A percentile compares a stretch with the other conserved stretches of the same genome.
These are phyloP conservation scores for Hiodon alosoides DNA, from an alignment of 2,113 vertebrate species.

Conservation along the genomic window DNA sequence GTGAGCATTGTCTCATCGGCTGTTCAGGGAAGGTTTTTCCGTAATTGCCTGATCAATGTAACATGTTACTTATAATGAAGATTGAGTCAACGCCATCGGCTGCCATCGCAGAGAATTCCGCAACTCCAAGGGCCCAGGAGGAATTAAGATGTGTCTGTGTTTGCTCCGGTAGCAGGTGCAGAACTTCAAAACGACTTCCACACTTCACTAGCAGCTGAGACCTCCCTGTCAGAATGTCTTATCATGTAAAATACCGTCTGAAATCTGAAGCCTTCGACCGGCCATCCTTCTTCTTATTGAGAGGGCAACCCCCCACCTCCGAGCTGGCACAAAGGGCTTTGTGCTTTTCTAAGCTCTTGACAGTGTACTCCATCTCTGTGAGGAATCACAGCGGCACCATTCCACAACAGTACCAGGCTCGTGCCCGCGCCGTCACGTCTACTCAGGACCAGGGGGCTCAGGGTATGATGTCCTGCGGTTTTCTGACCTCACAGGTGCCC, in stretches of 20 bases:
- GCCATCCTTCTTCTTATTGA: slow-evolving; percentile 19
- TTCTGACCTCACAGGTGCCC: background rate
- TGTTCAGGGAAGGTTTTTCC: background rate
- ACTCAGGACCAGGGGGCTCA: background rate
- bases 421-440: background rate
- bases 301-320: background rate
- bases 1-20: background rate
- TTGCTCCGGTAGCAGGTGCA: background rate
- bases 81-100: slow-evolving; percentile 4
- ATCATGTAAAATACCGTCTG: slow-evolving; percentile 11
- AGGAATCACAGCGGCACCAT: slow-evolving; percentile 53
- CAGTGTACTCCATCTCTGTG: slow-evolving; percentile 46
- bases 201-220: background rate
- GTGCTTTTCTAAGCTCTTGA: slow-evolving; percentile 21
- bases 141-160: slow-evolving; percentile 19
- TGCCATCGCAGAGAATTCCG: background rate
- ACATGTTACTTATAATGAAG: slow-evolving; percentile 3
- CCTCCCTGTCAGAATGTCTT: slow-evolving; percentile 24
- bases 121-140: background rate
- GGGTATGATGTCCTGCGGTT: background rate
- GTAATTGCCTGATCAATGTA: slow-evolving; percentile 6
- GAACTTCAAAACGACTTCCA: slow-evolving; percentile 4
- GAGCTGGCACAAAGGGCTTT: slow-evolving; percentile 1
- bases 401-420: slow-evolving; percentile 29
- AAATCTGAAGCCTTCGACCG: background rate